Percentiles rank a stretch among this genome's conserved stretches.
Conservation (phyloP, 2,888 invertebrate genomes). For the Pegoplata infirma region DNA sequence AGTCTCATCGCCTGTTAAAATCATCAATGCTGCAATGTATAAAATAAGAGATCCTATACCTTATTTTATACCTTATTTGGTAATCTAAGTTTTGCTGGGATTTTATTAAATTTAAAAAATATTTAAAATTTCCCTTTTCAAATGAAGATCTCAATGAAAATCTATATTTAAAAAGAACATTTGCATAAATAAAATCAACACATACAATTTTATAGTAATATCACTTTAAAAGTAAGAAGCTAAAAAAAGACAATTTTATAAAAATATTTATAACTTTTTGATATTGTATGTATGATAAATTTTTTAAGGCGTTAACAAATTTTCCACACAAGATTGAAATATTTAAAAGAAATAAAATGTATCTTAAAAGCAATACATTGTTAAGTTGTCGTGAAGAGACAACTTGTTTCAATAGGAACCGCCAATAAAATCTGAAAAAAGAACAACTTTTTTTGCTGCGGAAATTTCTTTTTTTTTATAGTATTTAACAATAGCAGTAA, state of each 20-base stretch:
- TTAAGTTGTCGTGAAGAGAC: too few species aligned
- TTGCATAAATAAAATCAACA: not conserved
- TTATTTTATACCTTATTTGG: too few species aligned
- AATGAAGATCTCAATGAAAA: not conserved
- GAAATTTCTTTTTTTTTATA: not conserved
- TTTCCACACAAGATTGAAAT: not conserved
- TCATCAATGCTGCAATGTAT: too few species aligned
- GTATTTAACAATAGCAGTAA: not conserved
- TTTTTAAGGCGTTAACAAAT: not conserved
- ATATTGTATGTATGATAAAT: not conserved
- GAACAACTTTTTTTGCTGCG: conserved; percentile 3
- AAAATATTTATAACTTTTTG: not conserved
- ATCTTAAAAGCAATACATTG: conserved; percentile 9
- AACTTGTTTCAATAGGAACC: not conserved
- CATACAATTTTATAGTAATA: too few species aligned
- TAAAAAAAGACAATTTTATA: not conserved
- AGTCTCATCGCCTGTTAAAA: too few species aligned
- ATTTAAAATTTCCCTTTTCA: too few species aligned
- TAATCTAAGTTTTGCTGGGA: too few species aligned
- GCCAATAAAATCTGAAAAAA: not conserved
- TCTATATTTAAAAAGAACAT: too few species aligned
- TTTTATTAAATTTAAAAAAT: too few species aligned
- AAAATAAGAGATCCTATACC: too few species aligned
- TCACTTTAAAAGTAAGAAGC: too few species aligned
- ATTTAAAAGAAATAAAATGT: conserved; percentile 1